phyloP scores from a whole-genome alignment of 53 echinoderm and acorn worm species.

The Apostichopus leukothele region DNA sequence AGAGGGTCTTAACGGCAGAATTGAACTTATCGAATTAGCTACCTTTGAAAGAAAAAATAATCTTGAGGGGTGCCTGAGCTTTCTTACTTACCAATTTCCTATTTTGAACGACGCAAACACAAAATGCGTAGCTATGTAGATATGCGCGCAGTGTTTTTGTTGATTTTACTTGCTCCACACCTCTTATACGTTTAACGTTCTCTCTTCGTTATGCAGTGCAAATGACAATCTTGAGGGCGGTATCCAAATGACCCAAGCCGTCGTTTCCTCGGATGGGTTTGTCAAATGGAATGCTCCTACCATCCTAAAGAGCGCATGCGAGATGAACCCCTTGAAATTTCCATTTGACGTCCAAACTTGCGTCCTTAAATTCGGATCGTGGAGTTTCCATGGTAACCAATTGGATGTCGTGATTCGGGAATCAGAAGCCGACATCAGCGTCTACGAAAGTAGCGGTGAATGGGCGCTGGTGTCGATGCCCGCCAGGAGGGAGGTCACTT shows the following conservation, averaged over 20 bases:
- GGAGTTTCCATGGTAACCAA: conserved; percentile 72
- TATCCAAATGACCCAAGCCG: conserved; percentile 68
- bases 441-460: conserved; percentile 69
- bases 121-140: too few relatives aligned
- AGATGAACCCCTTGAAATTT: conserved; percentile 91
- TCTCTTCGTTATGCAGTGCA: conserved; percentile 54
- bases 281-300: conserved; percentile 78
- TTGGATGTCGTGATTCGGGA: conserved; percentile 62
- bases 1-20: too few relatives aligned
- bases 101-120: too few relatives aligned
- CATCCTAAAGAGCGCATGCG: conserved; percentile 87
- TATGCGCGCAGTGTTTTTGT: too few relatives aligned
- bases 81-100: too few relatives aligned
- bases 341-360: conserved; percentile 92
- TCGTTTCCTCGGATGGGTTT: conserved; percentile 57
- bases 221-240: conserved; percentile 82
- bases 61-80: too few relatives aligned
- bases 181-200: too few relatives aligned
- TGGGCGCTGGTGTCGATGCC: conserved; percentile 77
- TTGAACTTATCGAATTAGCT: too few relatives aligned
- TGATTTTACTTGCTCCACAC: too few relatives aligned
- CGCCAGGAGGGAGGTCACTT: conserved; percentile 55
- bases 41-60: too few relatives aligned
- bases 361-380: conserved; percentile 76
- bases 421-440: conserved; percentile 60